A percentile compares a stretch with the other conserved stretches of the same genome.
These are phyloP conservation scores for Cherax quadricarinatus DNA, from an alignment of 1,140 invertebrate genomes.

Conservation along the genomic window DNA sequence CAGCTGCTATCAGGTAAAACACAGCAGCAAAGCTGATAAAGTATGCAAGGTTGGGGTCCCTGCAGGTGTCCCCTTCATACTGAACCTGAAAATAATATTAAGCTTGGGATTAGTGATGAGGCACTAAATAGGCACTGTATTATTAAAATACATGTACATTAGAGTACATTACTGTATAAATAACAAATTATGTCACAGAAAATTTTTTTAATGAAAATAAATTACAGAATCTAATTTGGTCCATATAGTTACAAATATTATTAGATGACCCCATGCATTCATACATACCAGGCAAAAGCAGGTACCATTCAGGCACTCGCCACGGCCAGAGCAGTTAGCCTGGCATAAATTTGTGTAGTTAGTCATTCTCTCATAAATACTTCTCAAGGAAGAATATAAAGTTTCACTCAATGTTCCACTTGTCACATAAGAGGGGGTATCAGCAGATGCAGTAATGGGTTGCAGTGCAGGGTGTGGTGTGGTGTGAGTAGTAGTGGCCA, in stretches of 20 bases:
- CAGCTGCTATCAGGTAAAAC: constrained; percentile 89
- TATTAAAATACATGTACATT: background rate
- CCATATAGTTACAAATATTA: background rate
- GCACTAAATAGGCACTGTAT: background rate
- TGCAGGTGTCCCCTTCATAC: constrained; percentile 82
- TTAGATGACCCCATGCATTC: background rate
- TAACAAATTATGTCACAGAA: background rate
- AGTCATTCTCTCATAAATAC: constrained; percentile 74
- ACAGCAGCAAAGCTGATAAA: constrained; percentile 86
- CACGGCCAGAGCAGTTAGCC: constrained; percentile 89
- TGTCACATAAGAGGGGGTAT: background rate
- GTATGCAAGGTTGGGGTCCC: constrained; percentile 82
- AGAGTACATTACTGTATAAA: background rate
- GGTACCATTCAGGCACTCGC: constrained; percentile 92
- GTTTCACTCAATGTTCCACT: constrained; percentile 73
- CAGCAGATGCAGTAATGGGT: background rate
- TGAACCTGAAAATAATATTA: constrained; percentile 80
- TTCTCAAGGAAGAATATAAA: constrained; percentile 64
- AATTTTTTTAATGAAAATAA: background rate
- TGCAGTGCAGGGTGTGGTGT: background rate
- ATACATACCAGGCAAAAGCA: constrained; percentile 91
- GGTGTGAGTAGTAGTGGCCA: background rate
- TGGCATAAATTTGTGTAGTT: constrained; percentile 76
- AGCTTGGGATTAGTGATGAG: too few relatives aligned
- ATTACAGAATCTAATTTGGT: background rate